Conservation (phyloP, 2,797 vertebrate genomes). For the Rhynchotus rufescens region DNA sequence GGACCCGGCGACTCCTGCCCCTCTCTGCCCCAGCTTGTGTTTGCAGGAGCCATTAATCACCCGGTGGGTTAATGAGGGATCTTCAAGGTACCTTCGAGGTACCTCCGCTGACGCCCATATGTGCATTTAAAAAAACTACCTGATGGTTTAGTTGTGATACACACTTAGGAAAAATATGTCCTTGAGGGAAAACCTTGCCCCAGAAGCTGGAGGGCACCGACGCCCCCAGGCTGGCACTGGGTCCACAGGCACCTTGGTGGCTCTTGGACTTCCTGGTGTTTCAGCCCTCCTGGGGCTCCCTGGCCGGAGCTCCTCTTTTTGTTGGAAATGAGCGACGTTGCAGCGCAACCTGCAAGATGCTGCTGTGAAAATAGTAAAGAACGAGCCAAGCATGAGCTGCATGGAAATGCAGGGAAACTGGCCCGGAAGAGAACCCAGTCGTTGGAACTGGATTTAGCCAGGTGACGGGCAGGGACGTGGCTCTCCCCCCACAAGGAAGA, state of each 20-base stretch:
- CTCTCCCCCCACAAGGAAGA: not conserved
- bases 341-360: not conserved
- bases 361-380: not conserved
- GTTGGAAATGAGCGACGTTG: not conserved
- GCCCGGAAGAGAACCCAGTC: not conserved
- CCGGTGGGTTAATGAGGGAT: too few relatives aligned
- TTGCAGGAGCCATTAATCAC: not conserved
- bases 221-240: not conserved
- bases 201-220: not conserved
- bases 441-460: not conserved
- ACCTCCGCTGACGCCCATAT: fast-evolving
- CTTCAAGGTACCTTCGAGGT: not conserved
- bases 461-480: not conserved
- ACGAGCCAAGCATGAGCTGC: not conserved
- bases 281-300: not conserved
- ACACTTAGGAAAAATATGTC: not conserved
- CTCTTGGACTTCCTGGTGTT: not conserved
- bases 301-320: not conserved
- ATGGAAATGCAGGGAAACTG: not conserved
- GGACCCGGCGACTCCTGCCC: not conserved
- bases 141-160: not conserved
- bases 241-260: not conserved
- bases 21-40: not conserved
- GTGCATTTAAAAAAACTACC: not conserved
- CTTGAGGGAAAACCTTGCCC: not conserved